Percentiles rank a stretch among this genome's conserved stretches.
These are phyloP conservation scores for Chrysolina oricalcia DNA, from an alignment of 2,888 invertebrate species.

Conservation along the genomic window DNA sequence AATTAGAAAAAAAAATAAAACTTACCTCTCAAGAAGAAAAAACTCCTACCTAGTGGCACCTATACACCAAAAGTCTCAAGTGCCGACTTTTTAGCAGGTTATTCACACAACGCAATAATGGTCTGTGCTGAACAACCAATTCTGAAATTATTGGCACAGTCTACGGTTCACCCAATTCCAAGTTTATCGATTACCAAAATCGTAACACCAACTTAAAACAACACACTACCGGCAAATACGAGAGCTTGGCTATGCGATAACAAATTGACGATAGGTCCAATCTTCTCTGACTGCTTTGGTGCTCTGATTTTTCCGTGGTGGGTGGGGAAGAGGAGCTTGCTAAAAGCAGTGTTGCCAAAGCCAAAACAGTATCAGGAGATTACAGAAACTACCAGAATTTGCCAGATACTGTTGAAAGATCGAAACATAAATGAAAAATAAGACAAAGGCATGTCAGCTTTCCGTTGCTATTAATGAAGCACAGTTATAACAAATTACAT, in stretches of 20 bases:
- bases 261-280: too few species aligned
- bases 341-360: background rate
- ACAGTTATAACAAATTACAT: too few species aligned
- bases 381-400: too few species aligned
- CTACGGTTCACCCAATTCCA: background rate
- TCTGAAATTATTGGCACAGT: background rate
- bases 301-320: background rate
- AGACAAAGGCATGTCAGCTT: too few species aligned
- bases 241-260: background rate
- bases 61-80: background rate
- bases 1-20: background rate
- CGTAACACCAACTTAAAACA: background rate
- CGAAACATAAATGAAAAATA: too few species aligned
- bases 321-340: background rate
- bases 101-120: background rate
- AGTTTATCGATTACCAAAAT: constrained; percentile 10
- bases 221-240: background rate
- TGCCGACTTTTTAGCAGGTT: background rate
- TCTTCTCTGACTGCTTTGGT: background rate
- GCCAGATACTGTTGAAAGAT: too few species aligned
- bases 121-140: too few species aligned
- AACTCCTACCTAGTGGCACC: background rate
- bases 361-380: background rate
- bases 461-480: too few species aligned
- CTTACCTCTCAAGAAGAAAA: constrained; percentile 5